These are phyloP conservation scores for Drosophila nigromelanica DNA, from an alignment of 1,140 invertebrate genomes.

Conservation along the genomic window DNA sequence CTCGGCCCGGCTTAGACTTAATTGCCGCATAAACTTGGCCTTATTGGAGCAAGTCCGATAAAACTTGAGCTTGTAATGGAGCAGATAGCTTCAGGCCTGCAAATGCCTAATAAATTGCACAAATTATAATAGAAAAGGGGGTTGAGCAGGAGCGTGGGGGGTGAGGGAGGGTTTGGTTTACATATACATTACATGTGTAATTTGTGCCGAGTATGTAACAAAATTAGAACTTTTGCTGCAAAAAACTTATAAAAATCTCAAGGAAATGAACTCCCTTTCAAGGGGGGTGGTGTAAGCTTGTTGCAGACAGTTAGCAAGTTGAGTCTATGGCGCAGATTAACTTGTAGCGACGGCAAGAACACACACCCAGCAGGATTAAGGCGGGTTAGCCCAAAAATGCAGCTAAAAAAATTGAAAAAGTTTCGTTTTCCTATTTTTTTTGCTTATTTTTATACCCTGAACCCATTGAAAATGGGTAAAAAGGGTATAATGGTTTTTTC, in stretches of 20 bases:
- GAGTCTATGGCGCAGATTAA: constrained; percentile 75
- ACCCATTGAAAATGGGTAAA: no score
- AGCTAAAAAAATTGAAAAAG: constrained; percentile 81
- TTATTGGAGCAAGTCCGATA: constrained; percentile 70
- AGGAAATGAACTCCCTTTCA: constrained; percentile 64
- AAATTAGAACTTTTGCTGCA: constrained; percentile 73
- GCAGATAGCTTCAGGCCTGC: constrained; percentile 5
- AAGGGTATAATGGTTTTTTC: no score
- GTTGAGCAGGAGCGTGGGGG: no score
- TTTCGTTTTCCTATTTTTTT: constrained; percentile 38
- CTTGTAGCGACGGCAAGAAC: constrained; percentile 63
- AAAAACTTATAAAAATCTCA: constrained; percentile 47
- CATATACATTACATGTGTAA: constrained; percentile 81
- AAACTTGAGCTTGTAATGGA: constrained; percentile 68
- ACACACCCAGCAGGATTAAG: constrained; percentile 38
- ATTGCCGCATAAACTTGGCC: constrained; percentile 75
- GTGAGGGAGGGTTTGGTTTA: constrained; percentile 14
- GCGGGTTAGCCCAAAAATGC: constrained; percentile 35
- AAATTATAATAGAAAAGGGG: neutral
- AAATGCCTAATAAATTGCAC: constrained; percentile 66
- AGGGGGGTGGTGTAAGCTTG: neutral
- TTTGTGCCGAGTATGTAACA: constrained; percentile 68
- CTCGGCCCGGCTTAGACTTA: constrained; percentile 58
- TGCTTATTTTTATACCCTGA: constrained; percentile 10
- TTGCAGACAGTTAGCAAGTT: constrained; percentile 66